Evolutionary conservation across 2,797 vertebrate genomes (phyloP), one percentile per base, ranked within the genome.

Genomic region (Eidolon dupreanum): DNA sequence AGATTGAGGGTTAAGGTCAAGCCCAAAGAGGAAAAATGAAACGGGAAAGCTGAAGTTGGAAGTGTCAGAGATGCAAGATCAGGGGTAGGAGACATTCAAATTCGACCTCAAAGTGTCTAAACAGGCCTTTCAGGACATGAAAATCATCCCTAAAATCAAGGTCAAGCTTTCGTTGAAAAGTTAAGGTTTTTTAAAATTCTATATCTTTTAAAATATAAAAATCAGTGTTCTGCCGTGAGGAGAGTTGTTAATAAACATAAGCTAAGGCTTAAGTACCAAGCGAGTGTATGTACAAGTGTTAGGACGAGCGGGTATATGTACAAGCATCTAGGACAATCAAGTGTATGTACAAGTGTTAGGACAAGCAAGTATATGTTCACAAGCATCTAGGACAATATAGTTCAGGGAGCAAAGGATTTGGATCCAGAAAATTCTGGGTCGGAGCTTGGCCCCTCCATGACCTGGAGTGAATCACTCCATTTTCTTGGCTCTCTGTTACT

Each of bases 371-470:
- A 0, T 85, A 1, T 53, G 6, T 33, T 16, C n/a, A 6, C 15
- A 33, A 84, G 55, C 36, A 36, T 74, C 63, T 36, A 6, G 73
- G 83, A 84, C 41, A 16, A 1, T 46, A 43, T 26, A 49, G 77
- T 57, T 49, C 68, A 46, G 81, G 53, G 70, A 83, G 55, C 36
- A 12, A 17, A 77, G 63, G 63, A 57, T 61, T 89, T 77, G 84
- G 66, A 43, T 93, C 81, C 77, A 96, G 85, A 90, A 89, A 70
- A 55, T 90, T 86, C 96, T 88, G 88, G 88, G 31, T 15, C 65
- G 17, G 68, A 93, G 36, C 33, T 7, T 81, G 85, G 88, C 92
- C 82, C 19, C 53, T 85, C 59, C 8, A 3, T 94, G 96, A 94
- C 96, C 95, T 68, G 33, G 36, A 79, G 41, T 89, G 94, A 96